These are phyloP conservation scores for Condylura cristata DNA, from an alignment of 2,113 vertebrate species.

Conservation along the genomic window DNA sequence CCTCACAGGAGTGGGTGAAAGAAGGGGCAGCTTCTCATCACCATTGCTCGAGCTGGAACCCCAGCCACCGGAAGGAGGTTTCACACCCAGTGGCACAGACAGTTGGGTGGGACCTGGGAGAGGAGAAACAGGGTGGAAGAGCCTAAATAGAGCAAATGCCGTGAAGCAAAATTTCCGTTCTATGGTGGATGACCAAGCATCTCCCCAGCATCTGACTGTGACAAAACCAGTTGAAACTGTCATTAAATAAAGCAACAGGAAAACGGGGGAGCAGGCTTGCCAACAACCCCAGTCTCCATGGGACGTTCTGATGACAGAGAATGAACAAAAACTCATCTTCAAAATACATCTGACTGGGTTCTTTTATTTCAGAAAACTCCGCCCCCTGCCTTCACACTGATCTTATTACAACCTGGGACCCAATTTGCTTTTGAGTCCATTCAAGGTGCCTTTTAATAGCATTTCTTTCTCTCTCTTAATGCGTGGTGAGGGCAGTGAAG, in stretches of 20 bases:
- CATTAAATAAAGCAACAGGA: conserved; percentile 77
- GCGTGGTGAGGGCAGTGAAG: conserved; percentile 47
- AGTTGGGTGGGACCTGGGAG: conserved; percentile 16
- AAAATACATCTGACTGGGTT: conserved; percentile 52
- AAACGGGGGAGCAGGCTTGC: conserved; percentile 68
- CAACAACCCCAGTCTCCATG: conserved; percentile 55
- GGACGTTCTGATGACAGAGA: conserved; percentile 82
- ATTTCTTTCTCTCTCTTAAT: neutral
- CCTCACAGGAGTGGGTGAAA: conserved; percentile 9
- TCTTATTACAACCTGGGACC: conserved; percentile 50
- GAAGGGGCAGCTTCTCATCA: neutral
- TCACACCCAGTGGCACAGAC: conserved; percentile 33
- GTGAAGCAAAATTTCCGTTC: conserved; percentile 64
- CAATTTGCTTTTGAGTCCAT: neutral
- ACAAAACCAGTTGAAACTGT: conserved; percentile 67
- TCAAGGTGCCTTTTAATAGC: neutral
- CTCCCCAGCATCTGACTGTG: conserved; percentile 30
- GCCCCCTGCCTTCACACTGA: conserved; percentile 34
- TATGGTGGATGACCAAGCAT: conserved; percentile 52
- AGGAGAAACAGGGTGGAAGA: conserved; percentile 24
- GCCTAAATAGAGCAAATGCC: conserved; percentile 10
- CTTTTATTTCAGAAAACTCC: conserved; percentile 37
- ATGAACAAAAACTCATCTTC: conserved; percentile 66
- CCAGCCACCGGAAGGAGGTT: neutral
- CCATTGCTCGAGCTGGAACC: neutral